Evolutionary conservation across 2,888 invertebrate species (phyloP).

Genomic region (Venusia cambrica): DNA sequence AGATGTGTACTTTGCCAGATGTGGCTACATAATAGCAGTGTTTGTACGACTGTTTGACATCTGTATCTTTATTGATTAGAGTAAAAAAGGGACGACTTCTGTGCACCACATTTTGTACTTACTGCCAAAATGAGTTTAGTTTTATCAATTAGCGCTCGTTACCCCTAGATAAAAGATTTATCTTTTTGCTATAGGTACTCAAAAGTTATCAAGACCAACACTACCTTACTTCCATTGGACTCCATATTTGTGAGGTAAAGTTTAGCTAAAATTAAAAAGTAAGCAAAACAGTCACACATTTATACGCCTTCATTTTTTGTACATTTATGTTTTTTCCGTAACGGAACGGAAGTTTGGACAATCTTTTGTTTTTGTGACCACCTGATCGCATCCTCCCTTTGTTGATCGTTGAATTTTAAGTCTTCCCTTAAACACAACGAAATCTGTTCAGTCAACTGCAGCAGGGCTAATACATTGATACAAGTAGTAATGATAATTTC

Average conservation of each 20-base stretch:
- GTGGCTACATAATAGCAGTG: slow-evolving; percentile 40
- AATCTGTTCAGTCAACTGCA: not conserved
- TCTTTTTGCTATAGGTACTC: too few species aligned
- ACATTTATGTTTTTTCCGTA: slow-evolving; percentile 50
- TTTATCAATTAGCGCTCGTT: too few species aligned
- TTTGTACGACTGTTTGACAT: slow-evolving; percentile 63
- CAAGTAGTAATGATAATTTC: too few species aligned
- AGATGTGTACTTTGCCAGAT: slow-evolving; percentile 65
- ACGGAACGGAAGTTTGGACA: slow-evolving; percentile 49
- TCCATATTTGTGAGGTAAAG: too few species aligned
- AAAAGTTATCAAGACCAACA: too few species aligned
- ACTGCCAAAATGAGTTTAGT: slow-evolving; percentile 10
- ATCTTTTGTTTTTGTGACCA: slow-evolving; percentile 66
- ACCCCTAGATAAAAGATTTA: too few species aligned
- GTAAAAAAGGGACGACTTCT: slow-evolving; percentile 40
- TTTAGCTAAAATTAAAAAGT: slow-evolving; percentile 6
- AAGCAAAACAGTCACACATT: slow-evolving; percentile 14
- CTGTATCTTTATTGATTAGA: slow-evolving; percentile 56
- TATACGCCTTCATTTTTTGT: slow-evolving; percentile 19
- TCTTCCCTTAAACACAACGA: slow-evolving; percentile 40
- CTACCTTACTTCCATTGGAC: too few species aligned
- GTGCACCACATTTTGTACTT: slow-evolving; percentile 29
- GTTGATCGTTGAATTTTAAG: slow-evolving; percentile 64
- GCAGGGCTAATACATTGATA: too few species aligned
- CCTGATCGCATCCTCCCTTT: slow-evolving; percentile 74